Conservation (phyloP, 1,140 invertebrate species). For the Oreohelix idahoensis region DNA sequence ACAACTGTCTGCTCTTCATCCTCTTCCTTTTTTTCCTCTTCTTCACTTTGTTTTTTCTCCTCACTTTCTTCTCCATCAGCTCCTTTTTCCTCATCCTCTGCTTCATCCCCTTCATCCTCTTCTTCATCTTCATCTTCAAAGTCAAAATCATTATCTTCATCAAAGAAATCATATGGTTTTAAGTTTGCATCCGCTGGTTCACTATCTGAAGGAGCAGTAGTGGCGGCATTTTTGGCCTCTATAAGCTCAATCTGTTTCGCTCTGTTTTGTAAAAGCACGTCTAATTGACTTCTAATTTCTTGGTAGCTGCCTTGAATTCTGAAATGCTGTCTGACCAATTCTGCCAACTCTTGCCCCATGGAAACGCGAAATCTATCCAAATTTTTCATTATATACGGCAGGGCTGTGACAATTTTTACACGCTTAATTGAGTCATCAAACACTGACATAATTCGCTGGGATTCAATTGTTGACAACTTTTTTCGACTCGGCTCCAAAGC, state of each 20-base stretch:
- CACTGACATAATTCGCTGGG: constrained; percentile 72
- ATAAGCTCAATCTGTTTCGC: constrained; percentile 16
- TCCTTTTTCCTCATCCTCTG: constrained; percentile 7
- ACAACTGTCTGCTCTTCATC: neutral
- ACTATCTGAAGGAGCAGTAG: neutral
- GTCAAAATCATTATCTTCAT: constrained; percentile 18
- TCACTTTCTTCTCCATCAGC: constrained; percentile 9
- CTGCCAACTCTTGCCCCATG: constrained; percentile 62
- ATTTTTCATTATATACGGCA: constrained; percentile 68
- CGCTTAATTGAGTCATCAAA: constrained; percentile 68
- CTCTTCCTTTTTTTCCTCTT: constrained; percentile 13
- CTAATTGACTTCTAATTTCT: constrained; percentile 59
- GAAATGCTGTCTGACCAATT: constrained; percentile 63
- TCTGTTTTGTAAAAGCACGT: constrained; percentile 53
- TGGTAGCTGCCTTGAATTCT: constrained; percentile 61
- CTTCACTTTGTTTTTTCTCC: neutral
- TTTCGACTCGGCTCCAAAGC: constrained; percentile 71
- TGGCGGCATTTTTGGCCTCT: neutral
- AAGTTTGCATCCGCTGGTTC: neutral
- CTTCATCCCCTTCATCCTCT: constrained; percentile 31
- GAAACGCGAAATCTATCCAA: constrained; percentile 62
- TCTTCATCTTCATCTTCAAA: constrained; percentile 46
- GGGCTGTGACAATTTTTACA: constrained; percentile 63
- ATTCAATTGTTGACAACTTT: constrained; percentile 71
- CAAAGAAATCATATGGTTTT: neutral